Percentiles rank a stretch among this genome's conserved stretches.
phyloP scores from a whole-genome alignment of 2,888 invertebrate genomes.

The Caenorhabditis sulstoni region DNA sequence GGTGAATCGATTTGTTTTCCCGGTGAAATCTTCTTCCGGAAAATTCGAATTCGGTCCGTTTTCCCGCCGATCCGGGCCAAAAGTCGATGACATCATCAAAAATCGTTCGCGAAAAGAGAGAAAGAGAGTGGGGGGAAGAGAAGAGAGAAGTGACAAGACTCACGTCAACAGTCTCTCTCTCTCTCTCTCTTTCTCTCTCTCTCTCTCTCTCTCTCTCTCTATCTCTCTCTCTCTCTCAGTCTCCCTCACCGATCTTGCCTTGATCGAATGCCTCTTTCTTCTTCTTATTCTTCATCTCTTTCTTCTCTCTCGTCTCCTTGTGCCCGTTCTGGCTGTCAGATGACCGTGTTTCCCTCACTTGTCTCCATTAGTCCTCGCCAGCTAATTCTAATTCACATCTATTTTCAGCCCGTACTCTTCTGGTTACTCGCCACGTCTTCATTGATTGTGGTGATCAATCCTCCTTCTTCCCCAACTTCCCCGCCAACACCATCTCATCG shows the following conservation, averaged over 20 bases:
- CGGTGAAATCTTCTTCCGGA: not conserved
- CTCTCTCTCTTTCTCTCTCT: not conserved
- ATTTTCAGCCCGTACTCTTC: constrained; percentile 49
- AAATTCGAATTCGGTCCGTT: constrained; percentile 6
- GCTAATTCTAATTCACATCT: constrained; percentile 4
- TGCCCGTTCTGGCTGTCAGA: constrained; percentile 3
- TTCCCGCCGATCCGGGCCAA: constrained; percentile 24
- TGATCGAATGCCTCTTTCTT: constrained; percentile 5
- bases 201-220: constrained; percentile 15
- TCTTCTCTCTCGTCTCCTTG: constrained; percentile 23
- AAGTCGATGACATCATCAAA: constrained; percentile 50
- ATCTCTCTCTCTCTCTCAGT: not conserved
- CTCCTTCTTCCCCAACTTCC: not conserved
- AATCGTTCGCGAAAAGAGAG: constrained; percentile 13
- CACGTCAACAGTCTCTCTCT: constrained; percentile 30
- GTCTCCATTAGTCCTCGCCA: too few relatives aligned
- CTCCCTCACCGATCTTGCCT: constrained; percentile 1
- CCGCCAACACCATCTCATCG: constrained; percentile 1
- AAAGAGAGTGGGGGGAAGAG: too few relatives aligned
- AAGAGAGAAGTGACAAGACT: constrained; percentile 41
- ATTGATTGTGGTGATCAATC: constrained; percentile 29
- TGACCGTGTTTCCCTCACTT: not conserved
- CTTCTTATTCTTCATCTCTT: constrained; percentile 22
- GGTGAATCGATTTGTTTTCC: too few relatives aligned
- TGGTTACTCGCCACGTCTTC: constrained; percentile 52